Evolutionary conservation across 2,888 invertebrate genomes (phyloP).

Genomic region (Allolobophora icterica): DNA sequence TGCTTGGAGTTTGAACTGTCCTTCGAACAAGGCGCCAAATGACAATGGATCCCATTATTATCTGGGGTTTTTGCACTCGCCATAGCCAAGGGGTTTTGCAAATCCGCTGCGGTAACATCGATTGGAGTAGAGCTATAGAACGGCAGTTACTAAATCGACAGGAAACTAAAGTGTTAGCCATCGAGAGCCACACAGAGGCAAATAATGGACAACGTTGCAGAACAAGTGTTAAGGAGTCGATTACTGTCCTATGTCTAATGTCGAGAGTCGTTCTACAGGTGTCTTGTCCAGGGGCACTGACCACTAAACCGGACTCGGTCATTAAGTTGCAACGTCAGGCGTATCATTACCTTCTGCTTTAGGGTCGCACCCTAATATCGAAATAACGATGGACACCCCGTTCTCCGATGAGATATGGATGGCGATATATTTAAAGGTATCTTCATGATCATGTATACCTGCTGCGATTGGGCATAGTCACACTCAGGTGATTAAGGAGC

Average conservation of each 20-base stretch:
- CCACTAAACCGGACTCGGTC: not conserved
- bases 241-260: not conserved
- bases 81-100: no score
- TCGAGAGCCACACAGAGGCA: no score
- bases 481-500: not conserved
- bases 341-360: not conserved
- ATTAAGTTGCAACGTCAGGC: not conserved
- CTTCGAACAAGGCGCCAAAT: no score
- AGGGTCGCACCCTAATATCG: not conserved
- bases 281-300: not conserved
- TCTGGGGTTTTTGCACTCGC: no score
- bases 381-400: not conserved
- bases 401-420: not conserved
- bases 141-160: no score
- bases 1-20: no score
- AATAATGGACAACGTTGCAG: not conserved
- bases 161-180: no score
- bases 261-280: not conserved
- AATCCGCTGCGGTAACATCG: no score
- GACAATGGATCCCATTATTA: no score
- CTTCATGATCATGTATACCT: not conserved
- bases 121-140: no score
- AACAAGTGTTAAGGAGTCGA: not conserved
- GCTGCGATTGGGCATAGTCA: not conserved
- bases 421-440: not conserved